Conservation (phyloP, 2,113 vertebrate species). For the Pampusana beccarii region DNA sequence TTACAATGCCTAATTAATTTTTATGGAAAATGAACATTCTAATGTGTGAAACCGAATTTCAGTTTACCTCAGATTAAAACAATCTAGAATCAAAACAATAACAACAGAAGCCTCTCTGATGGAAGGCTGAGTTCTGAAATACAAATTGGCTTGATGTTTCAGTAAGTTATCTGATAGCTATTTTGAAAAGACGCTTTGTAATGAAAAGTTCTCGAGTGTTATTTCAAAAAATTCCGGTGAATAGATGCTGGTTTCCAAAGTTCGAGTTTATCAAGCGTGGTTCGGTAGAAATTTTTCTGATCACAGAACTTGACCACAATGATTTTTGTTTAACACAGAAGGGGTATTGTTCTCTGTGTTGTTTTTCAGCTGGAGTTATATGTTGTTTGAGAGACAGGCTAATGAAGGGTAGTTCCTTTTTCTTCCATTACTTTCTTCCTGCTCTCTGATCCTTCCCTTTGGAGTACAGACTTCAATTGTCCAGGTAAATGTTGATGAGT, state of each 20-base stretch:
- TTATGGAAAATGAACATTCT: not conserved
- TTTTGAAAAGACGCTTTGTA: not conserved
- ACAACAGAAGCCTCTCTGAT: not conserved
- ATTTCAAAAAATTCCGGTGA: not conserved
- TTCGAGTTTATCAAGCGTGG: not conserved
- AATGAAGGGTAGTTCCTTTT: not conserved
- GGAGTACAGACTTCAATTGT: not conserved
- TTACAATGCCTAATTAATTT: not conserved
- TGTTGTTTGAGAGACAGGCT: not conserved
- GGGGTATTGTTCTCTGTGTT: not conserved
- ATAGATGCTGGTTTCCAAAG: not conserved
- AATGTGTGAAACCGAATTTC: not conserved
- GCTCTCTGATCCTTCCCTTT: not conserved
- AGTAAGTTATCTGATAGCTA: not conserved
- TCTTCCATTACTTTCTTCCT: not conserved
- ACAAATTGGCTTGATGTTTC: not conserved
- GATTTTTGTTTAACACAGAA: not conserved
- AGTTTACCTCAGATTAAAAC: not conserved
- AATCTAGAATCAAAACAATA: not conserved
- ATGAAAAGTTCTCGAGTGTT: not conserved
- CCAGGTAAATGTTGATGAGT: not conserved
- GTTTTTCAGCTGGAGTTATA: not conserved
- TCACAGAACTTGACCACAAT: not conserved
- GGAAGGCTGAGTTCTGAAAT: not conserved
- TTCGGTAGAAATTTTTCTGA: slow-evolving; percentile 1